phyloP scores from a whole-genome alignment of 2,113 vertebrate genomes.

The Notothenia rossii region DNA sequence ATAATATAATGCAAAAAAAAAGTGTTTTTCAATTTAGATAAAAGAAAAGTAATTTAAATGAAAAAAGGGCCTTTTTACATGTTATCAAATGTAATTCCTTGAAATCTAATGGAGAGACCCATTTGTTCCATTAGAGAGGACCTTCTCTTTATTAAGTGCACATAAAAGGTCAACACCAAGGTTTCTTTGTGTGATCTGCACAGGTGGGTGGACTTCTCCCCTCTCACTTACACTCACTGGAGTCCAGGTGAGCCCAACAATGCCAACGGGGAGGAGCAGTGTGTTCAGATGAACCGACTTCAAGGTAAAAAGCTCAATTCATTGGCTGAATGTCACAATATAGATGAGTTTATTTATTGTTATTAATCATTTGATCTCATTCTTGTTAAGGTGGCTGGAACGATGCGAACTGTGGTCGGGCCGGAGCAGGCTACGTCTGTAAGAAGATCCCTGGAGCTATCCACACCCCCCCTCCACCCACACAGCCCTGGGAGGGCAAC shows the following conservation, averaged over 20 bases:
- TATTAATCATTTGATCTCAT: neutral
- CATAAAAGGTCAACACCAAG: neutral
- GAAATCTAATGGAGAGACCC: too few species aligned
- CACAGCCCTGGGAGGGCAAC: conserved; percentile 84
- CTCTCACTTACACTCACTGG: conserved; percentile 83
- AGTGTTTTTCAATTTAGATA: too few species aligned
- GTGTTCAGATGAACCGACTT: conserved; percentile 84
- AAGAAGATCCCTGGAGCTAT: conserved; percentile 80
- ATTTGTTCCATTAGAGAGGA: neutral
- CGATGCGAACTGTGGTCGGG: conserved; percentile 84
- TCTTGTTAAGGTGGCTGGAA: conserved; percentile 80
- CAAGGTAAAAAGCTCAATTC: conserved; percentile 68
- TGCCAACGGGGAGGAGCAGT: conserved; percentile 84
- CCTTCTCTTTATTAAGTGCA: neutral
- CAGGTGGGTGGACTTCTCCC: conserved; percentile 83
- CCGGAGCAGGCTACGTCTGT: conserved; percentile 81
- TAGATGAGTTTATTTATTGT: neutral
- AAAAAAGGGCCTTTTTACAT: too few species aligned
- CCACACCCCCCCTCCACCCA: conserved; percentile 82
- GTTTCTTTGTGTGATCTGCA: neutral
- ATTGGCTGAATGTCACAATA: rapidly evolving
- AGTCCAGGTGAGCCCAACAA: conserved; percentile 83
- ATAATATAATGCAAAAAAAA: too few species aligned
- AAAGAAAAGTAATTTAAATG: too few species aligned
- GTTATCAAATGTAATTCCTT: too few species aligned